Percentiles rank a stretch among this genome's conserved stretches.
Conservation (phyloP, 2,888 invertebrate genomes). For the Tribolium freemani region DNA sequence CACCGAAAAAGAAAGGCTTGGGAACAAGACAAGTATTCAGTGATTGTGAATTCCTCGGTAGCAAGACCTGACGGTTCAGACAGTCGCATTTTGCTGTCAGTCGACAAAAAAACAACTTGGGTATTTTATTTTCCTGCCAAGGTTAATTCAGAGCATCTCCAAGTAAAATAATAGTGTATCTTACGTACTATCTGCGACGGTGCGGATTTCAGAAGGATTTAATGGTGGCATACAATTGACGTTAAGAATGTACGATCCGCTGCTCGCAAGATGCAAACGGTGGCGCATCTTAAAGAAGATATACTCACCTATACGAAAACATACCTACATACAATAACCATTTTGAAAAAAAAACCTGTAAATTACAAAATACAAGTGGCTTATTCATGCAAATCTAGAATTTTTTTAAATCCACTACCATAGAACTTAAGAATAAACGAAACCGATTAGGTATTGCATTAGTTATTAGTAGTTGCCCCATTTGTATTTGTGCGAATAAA, state of each 20-base stretch:
- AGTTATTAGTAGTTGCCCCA: too few species aligned
- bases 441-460: too few species aligned
- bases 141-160: constrained; percentile 68
- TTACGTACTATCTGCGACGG: constrained; percentile 61
- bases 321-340: neutral
- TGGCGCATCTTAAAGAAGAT: constrained; percentile 48
- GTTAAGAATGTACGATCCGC: constrained; percentile 53
- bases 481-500: too few species aligned
- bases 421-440: too few species aligned
- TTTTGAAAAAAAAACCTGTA: too few species aligned
- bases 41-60: constrained; percentile 65
- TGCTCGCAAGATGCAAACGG: constrained; percentile 43
- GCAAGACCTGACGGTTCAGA: constrained; percentile 63
- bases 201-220: constrained; percentile 63
- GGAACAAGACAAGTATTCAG: constrained; percentile 60
- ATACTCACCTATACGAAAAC: neutral
- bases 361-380: too few species aligned
- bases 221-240: constrained; percentile 63
- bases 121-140: constrained; percentile 69
- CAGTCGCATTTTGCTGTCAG: constrained; percentile 68
- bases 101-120: constrained; percentile 56
- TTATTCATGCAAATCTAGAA: too few species aligned
- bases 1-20: constrained; percentile 51
- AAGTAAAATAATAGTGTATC: constrained; percentile 67
- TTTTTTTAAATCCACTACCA: too few species aligned